Evolutionary conservation across 2,888 invertebrate genomes (phyloP).

Genomic region (Cerastoderma edule): DNA sequence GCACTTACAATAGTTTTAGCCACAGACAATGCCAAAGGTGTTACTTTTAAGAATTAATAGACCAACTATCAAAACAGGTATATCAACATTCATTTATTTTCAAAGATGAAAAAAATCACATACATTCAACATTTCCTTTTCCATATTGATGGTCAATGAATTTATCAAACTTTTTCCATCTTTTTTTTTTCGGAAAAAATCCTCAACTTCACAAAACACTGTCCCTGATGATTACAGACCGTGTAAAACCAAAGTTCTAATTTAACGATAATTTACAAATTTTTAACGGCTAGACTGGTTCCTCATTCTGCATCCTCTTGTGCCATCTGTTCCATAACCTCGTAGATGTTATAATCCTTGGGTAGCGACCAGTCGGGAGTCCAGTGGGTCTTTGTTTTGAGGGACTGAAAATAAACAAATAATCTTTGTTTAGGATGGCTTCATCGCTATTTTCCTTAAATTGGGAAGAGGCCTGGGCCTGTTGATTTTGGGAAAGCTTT

Average conservation of each 20-base stretch:
- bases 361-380: background rate
- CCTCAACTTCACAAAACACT: background rate
- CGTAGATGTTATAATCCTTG: conserved; percentile 14
- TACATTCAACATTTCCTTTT: background rate
- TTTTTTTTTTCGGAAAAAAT: background rate
- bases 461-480: too few species aligned
- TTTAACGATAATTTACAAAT: background rate
- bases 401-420: background rate
- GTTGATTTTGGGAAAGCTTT: too few species aligned
- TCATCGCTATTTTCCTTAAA: too few species aligned
- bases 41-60: too few species aligned
- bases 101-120: too few species aligned
- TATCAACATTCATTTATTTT: too few species aligned
- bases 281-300: too few species aligned
- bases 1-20: too few species aligned
- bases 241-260: background rate
- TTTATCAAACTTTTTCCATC: background rate
- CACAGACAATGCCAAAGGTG: too few species aligned
- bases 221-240: background rate
- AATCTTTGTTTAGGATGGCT: background rate
- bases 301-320: background rate
- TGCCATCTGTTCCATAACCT: conserved; percentile 5
- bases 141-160: background rate
- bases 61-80: too few species aligned
- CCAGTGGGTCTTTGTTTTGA: background rate